Conservation (phyloP, 2,797 vertebrate species). For the Aulostomus chinensis region DNA sequence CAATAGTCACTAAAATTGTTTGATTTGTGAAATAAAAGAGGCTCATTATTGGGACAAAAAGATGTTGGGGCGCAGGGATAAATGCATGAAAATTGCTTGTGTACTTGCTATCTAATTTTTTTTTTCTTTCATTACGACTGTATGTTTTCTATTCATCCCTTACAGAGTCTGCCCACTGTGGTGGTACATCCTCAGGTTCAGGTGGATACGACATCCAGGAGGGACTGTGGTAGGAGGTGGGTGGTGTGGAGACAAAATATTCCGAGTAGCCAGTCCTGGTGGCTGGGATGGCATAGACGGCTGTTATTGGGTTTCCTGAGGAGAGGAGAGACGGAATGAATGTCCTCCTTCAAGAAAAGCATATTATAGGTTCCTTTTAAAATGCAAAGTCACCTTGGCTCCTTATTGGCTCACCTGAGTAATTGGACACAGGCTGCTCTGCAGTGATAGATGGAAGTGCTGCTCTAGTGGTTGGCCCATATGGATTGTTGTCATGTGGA, state of each 20-base stretch:
- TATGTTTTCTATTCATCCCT: conserved; percentile 59
- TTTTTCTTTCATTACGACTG: not conserved
- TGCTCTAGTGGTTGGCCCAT: conserved; percentile 81
- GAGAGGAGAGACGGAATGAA: conserved; percentile 11
- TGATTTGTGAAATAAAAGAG: too few relatives aligned
- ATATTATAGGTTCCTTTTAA: not conserved
- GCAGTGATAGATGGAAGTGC: conserved; percentile 84
- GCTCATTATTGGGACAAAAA: not conserved
- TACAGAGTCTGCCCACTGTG: conserved; percentile 97
- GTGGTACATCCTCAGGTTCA: conserved; percentile 88
- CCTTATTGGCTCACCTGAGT: conserved; percentile 87
- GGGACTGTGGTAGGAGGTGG: conserved; percentile 92
- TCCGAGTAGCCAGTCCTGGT: conserved; percentile 89
- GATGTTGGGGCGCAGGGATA: not conserved
- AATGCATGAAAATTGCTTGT: conserved; percentile 1
- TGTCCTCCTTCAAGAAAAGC: not conserved
- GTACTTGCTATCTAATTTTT: too few relatives aligned
- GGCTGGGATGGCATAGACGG: conserved; percentile 96
- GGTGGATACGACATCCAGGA: conserved; percentile 97
- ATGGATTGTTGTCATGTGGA: conserved; percentile 85
- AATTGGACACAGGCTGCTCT: conserved; percentile 89
- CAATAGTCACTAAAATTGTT: too few relatives aligned
- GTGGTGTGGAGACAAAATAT: conserved; percentile 92
- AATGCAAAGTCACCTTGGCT: conserved; percentile 13
- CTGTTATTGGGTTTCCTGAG: conserved; percentile 94